These are phyloP conservation scores for Sceloporus tristichus DNA, from an alignment of 2,113 vertebrate genomes.

Conservation along the genomic window DNA sequence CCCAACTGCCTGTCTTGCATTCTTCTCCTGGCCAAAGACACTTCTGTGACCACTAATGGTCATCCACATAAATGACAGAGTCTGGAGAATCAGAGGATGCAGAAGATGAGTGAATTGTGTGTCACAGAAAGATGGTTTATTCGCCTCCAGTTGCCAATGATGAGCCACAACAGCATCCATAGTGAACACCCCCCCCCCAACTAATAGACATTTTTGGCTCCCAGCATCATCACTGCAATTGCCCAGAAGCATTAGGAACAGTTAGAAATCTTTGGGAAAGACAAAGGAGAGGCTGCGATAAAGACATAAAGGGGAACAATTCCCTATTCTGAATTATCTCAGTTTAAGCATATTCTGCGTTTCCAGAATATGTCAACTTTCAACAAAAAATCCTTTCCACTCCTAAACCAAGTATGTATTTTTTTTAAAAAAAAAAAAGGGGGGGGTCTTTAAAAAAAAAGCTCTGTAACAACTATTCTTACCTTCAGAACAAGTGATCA, in stretches of 20 bases:
- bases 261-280: conserved; percentile 55
- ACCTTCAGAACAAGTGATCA: conserved; percentile 68
- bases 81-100: conserved; percentile 61
- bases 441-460: conserved; percentile 69
- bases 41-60: conserved; percentile 70
- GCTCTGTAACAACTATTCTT: conserved; percentile 54
- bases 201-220: conserved; percentile 30
- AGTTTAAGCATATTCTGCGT: background rate
- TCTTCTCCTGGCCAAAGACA: conserved; percentile 62
- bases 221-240: conserved; percentile 41
- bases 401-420: conserved; percentile 48
- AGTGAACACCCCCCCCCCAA: background rate
- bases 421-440: conserved; percentile 36
- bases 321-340: conserved; percentile 49
- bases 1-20: conserved; percentile 68
- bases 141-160: background rate
- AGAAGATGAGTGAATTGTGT: conserved; percentile 42
- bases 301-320: conserved; percentile 56
- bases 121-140: conserved; percentile 35
- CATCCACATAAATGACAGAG: conserved; percentile 65
- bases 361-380: conserved; percentile 36
- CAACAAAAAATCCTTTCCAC: conserved; percentile 36
- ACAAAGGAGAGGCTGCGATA: conserved; percentile 59
- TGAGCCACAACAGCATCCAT: background rate
- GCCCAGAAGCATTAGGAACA: conserved; percentile 63